Percentiles rank a stretch among this genome's conserved stretches.
Conservation (phyloP, 2,113 vertebrate genomes). For the Marmota monax region DNA sequence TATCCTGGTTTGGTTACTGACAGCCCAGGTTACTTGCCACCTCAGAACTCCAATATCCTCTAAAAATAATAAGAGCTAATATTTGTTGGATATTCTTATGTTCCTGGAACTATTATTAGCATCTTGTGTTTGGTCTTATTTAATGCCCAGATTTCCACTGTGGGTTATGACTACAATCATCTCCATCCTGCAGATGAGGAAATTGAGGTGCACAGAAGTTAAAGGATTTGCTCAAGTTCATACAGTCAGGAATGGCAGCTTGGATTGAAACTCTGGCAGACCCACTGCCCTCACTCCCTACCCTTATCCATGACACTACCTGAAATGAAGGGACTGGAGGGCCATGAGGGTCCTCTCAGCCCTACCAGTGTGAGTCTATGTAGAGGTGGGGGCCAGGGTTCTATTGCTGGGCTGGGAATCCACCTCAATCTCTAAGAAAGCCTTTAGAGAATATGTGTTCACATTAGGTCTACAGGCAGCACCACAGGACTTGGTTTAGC, state of each 20-base stretch:
- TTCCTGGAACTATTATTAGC: background rate
- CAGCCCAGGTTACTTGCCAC: background rate
- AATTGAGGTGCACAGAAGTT: background rate
- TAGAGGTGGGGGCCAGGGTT: background rate
- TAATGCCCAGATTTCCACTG: conserved; percentile 1
- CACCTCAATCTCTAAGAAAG: background rate
- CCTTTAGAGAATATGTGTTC: background rate
- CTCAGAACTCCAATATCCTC: background rate
- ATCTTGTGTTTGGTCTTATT: background rate
- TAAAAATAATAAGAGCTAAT: background rate
- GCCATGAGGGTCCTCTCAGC: background rate
- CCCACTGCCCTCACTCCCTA: background rate
- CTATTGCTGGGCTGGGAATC: background rate
- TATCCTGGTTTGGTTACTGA: background rate
- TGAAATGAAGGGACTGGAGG: background rate
- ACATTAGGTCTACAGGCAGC: background rate
- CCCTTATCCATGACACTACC: background rate
- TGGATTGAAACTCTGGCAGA: background rate
- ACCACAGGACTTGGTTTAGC: background rate
- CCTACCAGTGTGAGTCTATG: background rate
- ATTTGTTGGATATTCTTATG: background rate
- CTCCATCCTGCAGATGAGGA: conserved; percentile 31
- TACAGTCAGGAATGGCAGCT: background rate
- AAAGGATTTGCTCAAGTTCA: conserved; percentile 13
- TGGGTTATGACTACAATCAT: background rate